Conservation (phyloP, 2,797 vertebrate species). For the Anguilla anguilla region DNA sequence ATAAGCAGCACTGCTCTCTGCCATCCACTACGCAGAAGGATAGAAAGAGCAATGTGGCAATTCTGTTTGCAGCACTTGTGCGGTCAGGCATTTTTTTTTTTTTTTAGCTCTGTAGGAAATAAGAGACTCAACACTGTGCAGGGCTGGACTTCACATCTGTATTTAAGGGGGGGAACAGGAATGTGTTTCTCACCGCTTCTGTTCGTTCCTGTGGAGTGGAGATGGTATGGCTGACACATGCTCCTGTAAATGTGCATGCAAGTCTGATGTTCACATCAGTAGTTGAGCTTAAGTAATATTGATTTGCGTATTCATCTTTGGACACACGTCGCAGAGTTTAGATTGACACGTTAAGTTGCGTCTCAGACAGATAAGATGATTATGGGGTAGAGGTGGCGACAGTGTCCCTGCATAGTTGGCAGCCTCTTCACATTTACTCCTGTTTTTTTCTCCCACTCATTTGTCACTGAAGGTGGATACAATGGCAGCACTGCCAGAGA, state of each 20-base stretch:
- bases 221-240: background rate
- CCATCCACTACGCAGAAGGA: background rate
- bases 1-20: constrained; percentile 41
- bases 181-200: background rate
- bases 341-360: constrained; percentile 26
- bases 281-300: constrained; percentile 19
- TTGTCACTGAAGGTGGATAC: constrained; percentile 7
- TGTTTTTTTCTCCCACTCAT: background rate
- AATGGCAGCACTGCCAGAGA: background rate
- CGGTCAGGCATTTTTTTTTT: background rate
- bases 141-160: background rate
- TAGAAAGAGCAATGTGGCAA: background rate
- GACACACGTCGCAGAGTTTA: background rate
- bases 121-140: background rate
- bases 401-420: background rate
- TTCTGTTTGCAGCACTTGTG: background rate
- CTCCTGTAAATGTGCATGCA: background rate
- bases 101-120: background rate
- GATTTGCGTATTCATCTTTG: background rate
- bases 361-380: constrained; percentile 5
- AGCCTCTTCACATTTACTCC: background rate
- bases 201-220: constrained; percentile 12
- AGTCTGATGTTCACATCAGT: background rate
- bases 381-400: background rate
- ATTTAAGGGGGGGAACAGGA: background rate